Evolutionary conservation across 2,797 vertebrate species (phyloP).

Genomic region (Mionectes olivaceus): DNA sequence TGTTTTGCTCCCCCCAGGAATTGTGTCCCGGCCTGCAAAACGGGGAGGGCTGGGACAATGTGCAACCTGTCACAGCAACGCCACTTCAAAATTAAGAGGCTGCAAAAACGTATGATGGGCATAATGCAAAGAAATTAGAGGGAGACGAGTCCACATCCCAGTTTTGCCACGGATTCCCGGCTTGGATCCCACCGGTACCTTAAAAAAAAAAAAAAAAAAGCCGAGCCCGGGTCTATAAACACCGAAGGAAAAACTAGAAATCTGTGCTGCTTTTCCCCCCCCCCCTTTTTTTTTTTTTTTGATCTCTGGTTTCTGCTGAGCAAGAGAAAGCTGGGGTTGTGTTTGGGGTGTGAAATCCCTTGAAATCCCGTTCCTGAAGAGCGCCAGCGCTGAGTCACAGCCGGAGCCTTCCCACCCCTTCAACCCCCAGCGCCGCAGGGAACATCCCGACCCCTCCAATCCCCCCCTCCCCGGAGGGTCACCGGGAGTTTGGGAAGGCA

Average conservation of each 20-base stretch:
- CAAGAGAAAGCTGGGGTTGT: conserved; percentile 46
- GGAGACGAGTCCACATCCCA: accelerated
- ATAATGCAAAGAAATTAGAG: accelerated
- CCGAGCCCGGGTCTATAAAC: background rate
- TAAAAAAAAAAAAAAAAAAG: background rate
- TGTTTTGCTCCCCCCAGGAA: background rate
- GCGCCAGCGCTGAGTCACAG: conserved; percentile 51
- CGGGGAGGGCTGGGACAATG: accelerated
- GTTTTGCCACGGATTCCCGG: accelerated
- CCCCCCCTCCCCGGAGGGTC: background rate
- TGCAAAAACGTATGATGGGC: accelerated
- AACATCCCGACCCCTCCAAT: background rate
- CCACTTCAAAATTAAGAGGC: background rate
- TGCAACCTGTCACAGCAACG: background rate
- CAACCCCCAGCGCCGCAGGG: background rate
- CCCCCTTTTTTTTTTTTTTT: background rate
- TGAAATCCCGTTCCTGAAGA: conserved; percentile 69
- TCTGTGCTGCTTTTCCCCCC: background rate
- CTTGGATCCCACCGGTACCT: accelerated
- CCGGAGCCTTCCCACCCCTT: background rate
- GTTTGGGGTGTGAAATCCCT: conserved; percentile 66
- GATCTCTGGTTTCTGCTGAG: conserved; percentile 47
- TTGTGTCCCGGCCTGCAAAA: background rate
- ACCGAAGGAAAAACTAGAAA: background rate
- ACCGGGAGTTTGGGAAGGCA: background rate